Percentiles rank a stretch among this genome's conserved stretches.
These are phyloP conservation scores for Channallabes apus DNA, from an alignment of 2,797 vertebrate species.

Conservation along the genomic window DNA sequence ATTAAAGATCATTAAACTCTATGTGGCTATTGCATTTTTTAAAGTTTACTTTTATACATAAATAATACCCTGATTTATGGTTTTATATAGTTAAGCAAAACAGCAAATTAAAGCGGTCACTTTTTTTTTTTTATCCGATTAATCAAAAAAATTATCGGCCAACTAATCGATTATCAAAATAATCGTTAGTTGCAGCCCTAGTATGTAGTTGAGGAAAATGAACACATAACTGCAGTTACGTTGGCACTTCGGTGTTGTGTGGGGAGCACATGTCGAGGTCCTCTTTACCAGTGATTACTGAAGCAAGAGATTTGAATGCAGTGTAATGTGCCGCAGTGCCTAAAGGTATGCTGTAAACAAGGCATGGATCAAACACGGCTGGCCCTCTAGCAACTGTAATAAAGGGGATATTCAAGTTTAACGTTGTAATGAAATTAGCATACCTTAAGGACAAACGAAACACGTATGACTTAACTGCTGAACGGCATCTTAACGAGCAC, in stretches of 20 bases:
- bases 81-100: too few relatives aligned
- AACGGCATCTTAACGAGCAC: neutral
- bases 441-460: slow-evolving; percentile 2
- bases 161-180: too few relatives aligned
- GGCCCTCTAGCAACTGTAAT: neutral
- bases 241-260: neutral
- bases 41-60: too few relatives aligned
- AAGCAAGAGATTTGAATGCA: neutral
- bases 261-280: neutral
- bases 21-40: too few relatives aligned
- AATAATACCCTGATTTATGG: too few relatives aligned
- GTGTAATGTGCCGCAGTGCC: neutral
- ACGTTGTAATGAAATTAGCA: neutral
- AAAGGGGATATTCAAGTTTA: neutral
- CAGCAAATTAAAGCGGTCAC: too few relatives aligned
- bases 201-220: neutral
- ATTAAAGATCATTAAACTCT: too few relatives aligned
- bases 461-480: neutral
- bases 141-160: too few relatives aligned
- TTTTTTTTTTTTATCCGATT: too few relatives aligned
- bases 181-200: too few relatives aligned
- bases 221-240: neutral
- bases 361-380: neutral
- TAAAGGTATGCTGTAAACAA: neutral
- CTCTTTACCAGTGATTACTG: neutral